Evolutionary conservation across 2,113 vertebrate genomes (phyloP), one percentile per base, ranked within the genome.

Genomic region (Rhinolophus ferrumequinum): DNA sequence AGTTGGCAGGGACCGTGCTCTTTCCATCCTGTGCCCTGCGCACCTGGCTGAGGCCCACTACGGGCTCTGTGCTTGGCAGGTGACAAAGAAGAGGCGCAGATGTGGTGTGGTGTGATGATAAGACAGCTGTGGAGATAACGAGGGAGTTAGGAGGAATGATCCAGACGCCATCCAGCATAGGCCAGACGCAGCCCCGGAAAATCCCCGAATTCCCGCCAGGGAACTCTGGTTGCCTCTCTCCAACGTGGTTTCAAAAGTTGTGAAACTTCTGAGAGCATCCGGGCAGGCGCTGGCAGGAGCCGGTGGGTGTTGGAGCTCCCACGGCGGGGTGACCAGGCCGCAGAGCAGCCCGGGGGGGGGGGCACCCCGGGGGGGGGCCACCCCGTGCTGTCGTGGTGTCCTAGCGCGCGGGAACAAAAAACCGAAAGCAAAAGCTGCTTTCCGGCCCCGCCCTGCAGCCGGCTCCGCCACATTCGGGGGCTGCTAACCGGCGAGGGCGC

Each of bases 381-480:
- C 15, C 13, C 52, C 30, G 6, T 26, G 8, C 8, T 2, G 1
- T 0, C 28, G 1, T 0, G 0, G 60, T 90, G 47, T 69, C 69
- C 69, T 1, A 8, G 70, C 24, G 5, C 52, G 70, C 50, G 3
- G 54, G 24, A 62, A 82, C 56, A 3, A 50, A 77, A 80, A 94
- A 96, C 4, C 60, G 94, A 97, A 95, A 97, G 52, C 86, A 35
- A 96, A 97, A 97, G 54, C 70, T 9, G 33, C 22, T 3, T 0
- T 35, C 30, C 2, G 6, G 7, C 5, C 50, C 0, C 1, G 4
- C 6, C 52, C 19, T 1, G 15, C 19, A 2, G 0, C 15, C 3
- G 72, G 33, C 18, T 2, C 15, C 1, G 18, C 76, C 3, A 19
- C 19, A 33, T 2, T 14, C 0, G 41, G 4, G 70, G 8, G 18